Evolutionary conservation across 2,888 invertebrate species (phyloP).

Genomic region (Andrena camellia): DNA sequence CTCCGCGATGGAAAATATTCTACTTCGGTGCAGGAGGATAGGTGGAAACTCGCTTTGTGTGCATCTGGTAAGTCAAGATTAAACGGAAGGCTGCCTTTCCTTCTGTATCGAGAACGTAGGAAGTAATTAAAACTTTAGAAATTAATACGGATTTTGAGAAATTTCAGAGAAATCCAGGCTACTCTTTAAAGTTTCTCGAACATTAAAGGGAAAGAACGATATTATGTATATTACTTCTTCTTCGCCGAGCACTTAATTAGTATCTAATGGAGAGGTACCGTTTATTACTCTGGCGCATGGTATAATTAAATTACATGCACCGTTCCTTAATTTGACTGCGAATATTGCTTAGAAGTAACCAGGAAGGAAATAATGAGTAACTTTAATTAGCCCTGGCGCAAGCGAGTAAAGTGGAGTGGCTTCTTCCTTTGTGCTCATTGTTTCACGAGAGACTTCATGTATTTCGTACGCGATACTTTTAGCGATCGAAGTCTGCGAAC

Average conservation of each 20-base stretch:
- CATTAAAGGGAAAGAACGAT: background rate
- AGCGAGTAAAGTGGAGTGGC: background rate
- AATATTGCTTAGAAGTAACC: background rate
- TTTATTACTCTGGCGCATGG: background rate
- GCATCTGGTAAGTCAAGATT: too few species aligned
- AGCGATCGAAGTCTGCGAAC: background rate
- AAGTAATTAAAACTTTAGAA: background rate
- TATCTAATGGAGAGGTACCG: too few species aligned
- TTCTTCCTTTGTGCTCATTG: background rate
- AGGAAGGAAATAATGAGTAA: slow-evolving; percentile 15
- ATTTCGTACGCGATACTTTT: background rate
- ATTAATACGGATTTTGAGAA: background rate
- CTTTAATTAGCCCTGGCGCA: slow-evolving; percentile 24
- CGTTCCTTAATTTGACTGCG: background rate
- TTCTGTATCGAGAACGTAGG: too few species aligned
- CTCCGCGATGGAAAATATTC: too few species aligned
- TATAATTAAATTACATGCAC: slow-evolving; percentile 10
- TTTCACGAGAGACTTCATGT: background rate
- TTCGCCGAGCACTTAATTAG: background rate
- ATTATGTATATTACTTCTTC: background rate
- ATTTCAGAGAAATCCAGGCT: background rate
- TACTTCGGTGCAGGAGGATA: too few species aligned
- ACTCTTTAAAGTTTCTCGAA: background rate
- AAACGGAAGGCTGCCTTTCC: too few species aligned
- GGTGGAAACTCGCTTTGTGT: too few species aligned